These are phyloP conservation scores for Pantelozetes paolii DNA, from an alignment of 2,888 invertebrate genomes.

Conservation along the genomic window DNA sequence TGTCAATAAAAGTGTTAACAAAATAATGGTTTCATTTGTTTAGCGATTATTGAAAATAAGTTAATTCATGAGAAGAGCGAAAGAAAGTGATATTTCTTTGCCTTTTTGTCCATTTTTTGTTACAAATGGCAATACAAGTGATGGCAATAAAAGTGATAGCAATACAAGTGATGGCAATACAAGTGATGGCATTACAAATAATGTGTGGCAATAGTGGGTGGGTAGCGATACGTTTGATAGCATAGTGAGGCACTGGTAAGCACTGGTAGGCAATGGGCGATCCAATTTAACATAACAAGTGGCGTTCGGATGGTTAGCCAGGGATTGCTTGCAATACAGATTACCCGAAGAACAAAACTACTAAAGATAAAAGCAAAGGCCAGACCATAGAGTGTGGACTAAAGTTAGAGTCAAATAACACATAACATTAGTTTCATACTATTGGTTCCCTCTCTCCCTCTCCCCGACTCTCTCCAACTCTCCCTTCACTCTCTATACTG, in stretches of 20 bases:
- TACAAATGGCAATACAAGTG: slow-evolving; percentile 35
- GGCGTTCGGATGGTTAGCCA: slow-evolving; percentile 34
- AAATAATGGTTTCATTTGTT: slow-evolving; percentile 5
- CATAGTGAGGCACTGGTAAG: neutral
- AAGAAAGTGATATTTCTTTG: slow-evolving; percentile 24
- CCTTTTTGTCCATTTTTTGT: slow-evolving; percentile 17
- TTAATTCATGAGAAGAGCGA: slow-evolving; percentile 33
- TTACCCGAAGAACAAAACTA: slow-evolving; percentile 27
- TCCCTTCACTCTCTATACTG: slow-evolving; percentile 1
- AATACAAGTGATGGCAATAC: slow-evolving; percentile 27
- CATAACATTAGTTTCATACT: too few species aligned
- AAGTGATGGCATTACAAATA: slow-evolving; percentile 35
- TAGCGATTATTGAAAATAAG: slow-evolving; percentile 29
- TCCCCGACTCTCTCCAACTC: neutral
- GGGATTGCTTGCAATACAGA: slow-evolving; percentile 34
- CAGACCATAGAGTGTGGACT: neutral
- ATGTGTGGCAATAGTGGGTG: slow-evolving; percentile 37
- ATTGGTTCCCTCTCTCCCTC: neutral
- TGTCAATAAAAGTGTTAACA: slow-evolving; percentile 13
- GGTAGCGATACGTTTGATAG: slow-evolving; percentile 32
- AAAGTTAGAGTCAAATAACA: neutral
- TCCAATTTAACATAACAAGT: slow-evolving; percentile 37
- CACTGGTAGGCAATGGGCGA: slow-evolving; percentile 33
- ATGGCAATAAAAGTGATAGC: slow-evolving; percentile 35
- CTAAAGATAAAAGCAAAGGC: slow-evolving; percentile 14